Conservation (phyloP, 2,888 invertebrate species). For the Sylvicola cinctus region DNA sequence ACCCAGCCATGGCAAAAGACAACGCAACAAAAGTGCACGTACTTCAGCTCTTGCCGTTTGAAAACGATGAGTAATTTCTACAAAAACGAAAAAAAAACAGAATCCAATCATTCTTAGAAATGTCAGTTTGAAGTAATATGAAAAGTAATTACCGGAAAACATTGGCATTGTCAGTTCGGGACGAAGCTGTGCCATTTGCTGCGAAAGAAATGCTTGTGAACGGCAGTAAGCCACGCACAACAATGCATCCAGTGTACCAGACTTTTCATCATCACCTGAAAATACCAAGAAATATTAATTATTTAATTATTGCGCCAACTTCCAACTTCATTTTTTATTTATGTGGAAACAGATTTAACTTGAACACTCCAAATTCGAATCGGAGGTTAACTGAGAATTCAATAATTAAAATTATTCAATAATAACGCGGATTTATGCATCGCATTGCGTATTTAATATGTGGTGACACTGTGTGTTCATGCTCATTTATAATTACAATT, state of each 20-base stretch:
- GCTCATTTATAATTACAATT: no score
- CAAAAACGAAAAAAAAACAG: slow-evolving; percentile 10
- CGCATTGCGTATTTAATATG: no score
- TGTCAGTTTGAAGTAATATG: slow-evolving; percentile 1
- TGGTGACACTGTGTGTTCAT: no score
- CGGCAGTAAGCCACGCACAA: slow-evolving; percentile 77
- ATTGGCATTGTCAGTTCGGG: slow-evolving; percentile 98
- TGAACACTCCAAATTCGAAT: no score
- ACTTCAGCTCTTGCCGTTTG: slow-evolving; percentile 90
- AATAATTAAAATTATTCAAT: no score
- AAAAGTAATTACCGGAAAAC: slow-evolving; percentile 65
- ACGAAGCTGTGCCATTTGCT: slow-evolving; percentile 82
- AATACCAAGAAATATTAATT: slow-evolving; percentile 8
- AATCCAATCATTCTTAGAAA: slow-evolving; percentile 1
- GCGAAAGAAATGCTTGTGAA: slow-evolving; percentile 79
- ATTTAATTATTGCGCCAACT: background rate
- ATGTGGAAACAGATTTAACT: no score
- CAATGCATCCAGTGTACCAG: slow-evolving; percentile 64
- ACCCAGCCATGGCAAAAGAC: slow-evolving; percentile 90
- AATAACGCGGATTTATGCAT: no score
- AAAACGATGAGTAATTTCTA: slow-evolving; percentile 92
- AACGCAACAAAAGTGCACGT: slow-evolving; percentile 73
- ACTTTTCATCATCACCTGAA: slow-evolving; percentile 20
- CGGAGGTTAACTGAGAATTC: no score
- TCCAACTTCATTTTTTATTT: no score